Evolutionary conservation across 92 coral and sea anemone species (phyloP).

Genomic region (Phenganax subtilis): DNA sequence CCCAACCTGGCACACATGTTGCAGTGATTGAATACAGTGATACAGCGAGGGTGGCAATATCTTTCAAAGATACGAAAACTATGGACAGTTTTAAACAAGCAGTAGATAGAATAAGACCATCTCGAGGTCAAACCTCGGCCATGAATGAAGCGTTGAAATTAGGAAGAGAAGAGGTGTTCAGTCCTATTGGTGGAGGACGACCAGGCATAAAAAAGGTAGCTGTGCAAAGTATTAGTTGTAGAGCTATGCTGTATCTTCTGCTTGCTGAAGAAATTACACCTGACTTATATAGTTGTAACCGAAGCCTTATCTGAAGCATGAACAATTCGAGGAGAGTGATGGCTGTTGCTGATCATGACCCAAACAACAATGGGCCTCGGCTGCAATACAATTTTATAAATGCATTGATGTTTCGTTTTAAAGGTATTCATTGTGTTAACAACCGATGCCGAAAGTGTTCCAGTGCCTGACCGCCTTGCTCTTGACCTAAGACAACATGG

Average conservation of each 20-base stretch:
- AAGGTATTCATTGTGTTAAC: conserved; percentile 58
- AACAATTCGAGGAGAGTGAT: too few relatives aligned
- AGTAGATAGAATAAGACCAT: conserved; percentile 39
- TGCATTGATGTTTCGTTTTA: neutral
- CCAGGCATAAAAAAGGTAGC: conserved; percentile 22
- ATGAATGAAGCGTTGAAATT: conserved; percentile 40
- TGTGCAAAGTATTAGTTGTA: too few relatives aligned
- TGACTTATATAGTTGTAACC: too few relatives aligned
- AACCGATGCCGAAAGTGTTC: conserved; percentile 47
- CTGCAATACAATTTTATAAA: neutral
- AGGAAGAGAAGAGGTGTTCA: conserved; percentile 36
- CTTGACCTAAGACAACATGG: conserved; percentile 47
- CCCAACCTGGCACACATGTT: conserved; percentile 49
- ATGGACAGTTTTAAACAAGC: conserved; percentile 46
- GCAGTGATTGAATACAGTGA: conserved; percentile 63
- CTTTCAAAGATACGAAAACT: conserved; percentile 44
- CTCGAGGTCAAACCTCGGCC: conserved; percentile 11
- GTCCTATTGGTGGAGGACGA: conserved; percentile 42
- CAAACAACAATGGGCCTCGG: neutral
- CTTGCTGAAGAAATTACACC: too few relatives aligned
- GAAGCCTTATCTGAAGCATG: too few relatives aligned
- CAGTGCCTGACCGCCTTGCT: conserved; percentile 38
- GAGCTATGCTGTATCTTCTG: too few relatives aligned
- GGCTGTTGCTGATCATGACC: too few relatives aligned
- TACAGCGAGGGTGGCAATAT: conserved; percentile 41